phyloP scores from a whole-genome alignment of 2,888 invertebrate genomes.

The Antheraea assamensis region DNA sequence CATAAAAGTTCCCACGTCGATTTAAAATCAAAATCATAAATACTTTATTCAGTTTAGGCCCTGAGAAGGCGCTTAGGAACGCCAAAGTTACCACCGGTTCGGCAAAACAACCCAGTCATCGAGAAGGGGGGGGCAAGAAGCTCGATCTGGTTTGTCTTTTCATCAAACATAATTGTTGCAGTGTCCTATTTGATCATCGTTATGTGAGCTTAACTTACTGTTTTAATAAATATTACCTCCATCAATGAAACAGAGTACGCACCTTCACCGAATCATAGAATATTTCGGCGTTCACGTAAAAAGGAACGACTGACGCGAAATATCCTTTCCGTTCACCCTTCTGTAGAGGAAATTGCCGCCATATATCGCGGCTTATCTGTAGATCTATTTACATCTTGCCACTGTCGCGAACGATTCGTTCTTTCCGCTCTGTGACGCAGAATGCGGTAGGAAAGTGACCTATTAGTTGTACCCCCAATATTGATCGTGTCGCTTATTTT shows the following conservation, averaged over 20 bases:
- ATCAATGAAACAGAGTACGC: not conserved
- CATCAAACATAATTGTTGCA: no score
- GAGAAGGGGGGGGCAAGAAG: no score
- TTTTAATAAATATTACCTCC: not conserved
- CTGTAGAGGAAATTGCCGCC: conserved; percentile 69
- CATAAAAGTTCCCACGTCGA: no score
- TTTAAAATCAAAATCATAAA: no score
- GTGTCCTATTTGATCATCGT: no score
- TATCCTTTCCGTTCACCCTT: conserved; percentile 67
- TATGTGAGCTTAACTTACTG: not conserved
- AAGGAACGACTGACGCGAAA: conserved; percentile 53
- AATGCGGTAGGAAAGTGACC: conserved; percentile 9
- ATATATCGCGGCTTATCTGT: conserved; percentile 73
- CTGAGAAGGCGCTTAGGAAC: no score
- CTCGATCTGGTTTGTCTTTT: no score
- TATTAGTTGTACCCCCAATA: conserved; percentile 2
- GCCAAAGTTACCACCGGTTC: no score
- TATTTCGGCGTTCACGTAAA: conserved; percentile 56
- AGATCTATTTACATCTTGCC: conserved; percentile 70
- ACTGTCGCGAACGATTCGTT: conserved; percentile 50
- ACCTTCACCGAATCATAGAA: conserved; percentile 34
- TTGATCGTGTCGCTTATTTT: not conserved
- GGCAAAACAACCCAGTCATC: no score
- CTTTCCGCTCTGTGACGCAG: conserved; percentile 35
- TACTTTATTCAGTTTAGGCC: no score